Base-by-base conservation (phyloP, 2,888 invertebrate genomes). In the Clepsis dumicolana region DNA sequence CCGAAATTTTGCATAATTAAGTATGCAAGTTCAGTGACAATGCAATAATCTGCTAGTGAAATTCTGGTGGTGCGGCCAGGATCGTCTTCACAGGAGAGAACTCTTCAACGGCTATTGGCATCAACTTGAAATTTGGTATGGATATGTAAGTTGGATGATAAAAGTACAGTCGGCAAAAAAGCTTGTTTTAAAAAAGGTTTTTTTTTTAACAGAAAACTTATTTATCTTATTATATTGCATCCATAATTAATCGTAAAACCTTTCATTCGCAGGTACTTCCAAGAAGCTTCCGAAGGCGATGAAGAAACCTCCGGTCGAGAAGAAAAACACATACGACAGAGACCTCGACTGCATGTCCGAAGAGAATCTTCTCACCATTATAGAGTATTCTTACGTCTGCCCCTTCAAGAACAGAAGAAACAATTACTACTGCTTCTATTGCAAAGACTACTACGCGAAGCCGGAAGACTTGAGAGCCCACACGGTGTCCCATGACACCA, bases 361-460 rank as follows among this genome's bases (percentile, higher is more conserved):
- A 62, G 91, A 92, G 41, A 93, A 93, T 29, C 78, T 92, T 0
- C 78, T 92, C 0, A 93, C 91, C 0, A 89, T 93, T 35, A 89
- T 93, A 27, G 91, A 92, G 24, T 88, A 91, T 56, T 93, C 93
- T 0, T 93, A 88, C 52, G 92, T 91, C 0, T 90, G 90, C 16
- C 93, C 93, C 0, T 93, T 93, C 74, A 91, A 92, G 59, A 93
- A 92, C 70, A 72, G 93, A 66, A 69, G 91, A 2, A 93, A 92
- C 32, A 93, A 92, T 59, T 92, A 92, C 62, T 92, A 92, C 63
- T 93, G 93, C 60, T 93, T 91, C 74, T 93, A 93, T 66, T 93
- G 93, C 70, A 91, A 91, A 44, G 91, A 92, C 38, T 91, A 91
- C 25, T 93, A 88, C 53, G 88, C 92, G 0, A 92, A 93, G 57